These are phyloP conservation scores for Manacus vitellinus DNA, from an alignment of 2,113 vertebrate species.

Conservation along the genomic window DNA sequence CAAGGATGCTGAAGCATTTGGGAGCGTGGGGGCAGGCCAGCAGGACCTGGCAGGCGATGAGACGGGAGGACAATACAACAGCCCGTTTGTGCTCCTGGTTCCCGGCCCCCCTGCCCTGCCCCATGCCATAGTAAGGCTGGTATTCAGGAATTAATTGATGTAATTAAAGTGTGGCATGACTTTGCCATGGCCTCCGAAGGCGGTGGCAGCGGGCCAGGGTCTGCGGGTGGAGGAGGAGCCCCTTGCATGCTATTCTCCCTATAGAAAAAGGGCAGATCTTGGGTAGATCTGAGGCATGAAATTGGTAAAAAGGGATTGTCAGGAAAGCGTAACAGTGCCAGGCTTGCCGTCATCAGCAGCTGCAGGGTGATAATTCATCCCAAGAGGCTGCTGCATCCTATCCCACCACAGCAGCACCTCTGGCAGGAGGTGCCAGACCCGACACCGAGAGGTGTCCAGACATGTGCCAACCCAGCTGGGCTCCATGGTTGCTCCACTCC, in stretches of 20 bases:
- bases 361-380: background rate
- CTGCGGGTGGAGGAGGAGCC: background rate
- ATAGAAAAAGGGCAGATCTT: slow-evolving; percentile 5
- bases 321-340: background rate
- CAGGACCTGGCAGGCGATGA: slow-evolving; percentile 36
- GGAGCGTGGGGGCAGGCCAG: slow-evolving; percentile 9
- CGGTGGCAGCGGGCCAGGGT: background rate
- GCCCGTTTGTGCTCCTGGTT: background rate
- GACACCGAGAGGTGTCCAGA: fast-evolving
- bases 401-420: background rate
- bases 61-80: slow-evolving; percentile 6
- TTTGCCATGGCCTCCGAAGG: background rate
- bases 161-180: slow-evolving; percentile 59
- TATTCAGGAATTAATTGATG: slow-evolving; percentile 52
- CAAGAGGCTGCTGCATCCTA: background rate
- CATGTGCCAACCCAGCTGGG: background rate
- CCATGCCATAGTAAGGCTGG: slow-evolving; percentile 22
- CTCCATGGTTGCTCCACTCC: fast-evolving
- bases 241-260: background rate
- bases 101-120: background rate
- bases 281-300: slow-evolving; percentile 30
- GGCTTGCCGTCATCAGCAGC: background rate
- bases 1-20: background rate
- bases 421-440: background rate
- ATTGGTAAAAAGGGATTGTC: slow-evolving; percentile 11